phyloP scores from a whole-genome alignment of 2,797 vertebrate species.

The Cygnus olor region DNA sequence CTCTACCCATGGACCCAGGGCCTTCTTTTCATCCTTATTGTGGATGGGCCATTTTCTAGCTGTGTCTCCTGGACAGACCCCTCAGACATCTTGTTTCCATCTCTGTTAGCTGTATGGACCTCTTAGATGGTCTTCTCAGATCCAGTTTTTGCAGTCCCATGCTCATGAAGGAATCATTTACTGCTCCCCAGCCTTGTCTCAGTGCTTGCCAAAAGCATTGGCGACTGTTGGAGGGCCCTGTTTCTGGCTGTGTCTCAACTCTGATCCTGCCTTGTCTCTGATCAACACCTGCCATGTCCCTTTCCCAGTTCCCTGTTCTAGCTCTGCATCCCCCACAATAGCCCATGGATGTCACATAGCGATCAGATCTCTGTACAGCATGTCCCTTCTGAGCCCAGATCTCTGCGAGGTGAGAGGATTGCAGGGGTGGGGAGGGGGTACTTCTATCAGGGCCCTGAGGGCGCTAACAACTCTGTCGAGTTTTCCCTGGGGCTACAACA shows the following conservation, averaged over 20 bases:
- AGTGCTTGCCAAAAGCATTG: fast-evolving
- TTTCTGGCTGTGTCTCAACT: neutral
- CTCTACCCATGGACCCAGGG: too few relatives aligned
- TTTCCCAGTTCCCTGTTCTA: neutral
- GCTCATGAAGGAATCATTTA: neutral
- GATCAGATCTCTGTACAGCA: neutral
- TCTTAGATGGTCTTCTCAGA: neutral
- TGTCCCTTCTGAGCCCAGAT: neutral
- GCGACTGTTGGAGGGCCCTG: fast-evolving
- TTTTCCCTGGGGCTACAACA: fast-evolving
- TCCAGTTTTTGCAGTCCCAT: fast-evolving
- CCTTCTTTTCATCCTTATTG: neutral
- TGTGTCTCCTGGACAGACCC: neutral
- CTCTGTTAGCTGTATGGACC: fast-evolving
- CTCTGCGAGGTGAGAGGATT: neutral
- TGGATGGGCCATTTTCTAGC: neutral
- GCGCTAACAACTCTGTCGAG: neutral
- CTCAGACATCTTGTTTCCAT: neutral
- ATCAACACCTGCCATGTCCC: fast-evolving
- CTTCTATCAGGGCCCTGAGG: neutral
- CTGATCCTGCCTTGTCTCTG: neutral
- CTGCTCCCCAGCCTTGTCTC: neutral
- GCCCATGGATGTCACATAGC: neutral
- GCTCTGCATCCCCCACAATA: neutral
- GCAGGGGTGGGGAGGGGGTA: fast-evolving